Evolutionary conservation across 2,797 vertebrate genomes (phyloP), one percentile per base, ranked within the genome.

Genomic region (Chelon auratus): DNA sequence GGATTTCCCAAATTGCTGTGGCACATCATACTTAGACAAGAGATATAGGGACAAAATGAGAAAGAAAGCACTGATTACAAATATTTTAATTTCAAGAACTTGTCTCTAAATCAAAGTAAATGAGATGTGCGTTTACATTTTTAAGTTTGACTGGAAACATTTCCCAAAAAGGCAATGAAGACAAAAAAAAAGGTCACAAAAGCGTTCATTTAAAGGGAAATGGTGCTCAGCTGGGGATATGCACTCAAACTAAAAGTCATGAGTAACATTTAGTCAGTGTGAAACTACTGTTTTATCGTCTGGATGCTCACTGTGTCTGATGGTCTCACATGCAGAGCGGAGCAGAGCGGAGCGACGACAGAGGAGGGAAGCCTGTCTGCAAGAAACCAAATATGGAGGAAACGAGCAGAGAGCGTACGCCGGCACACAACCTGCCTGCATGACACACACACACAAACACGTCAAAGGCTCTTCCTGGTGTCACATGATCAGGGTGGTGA

Each of bases 361-460:
- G 59, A 68, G 40, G 67, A 68, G 80, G 78, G 81, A 82, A 78
- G 72, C 66, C 77, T 53, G 61, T 71, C 83, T 78, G 65, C 64
- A 50, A 75, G 53, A 70, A 33, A 52, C 89, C 90, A 91, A 91
- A 93, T 92, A 93, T 88, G 89, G 90, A 90, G 83, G 85, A 87
- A 90, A 87, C 56, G 0, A 22, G 20, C 8, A 50, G 48, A 42
- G 63, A 26, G 59, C 8, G 10, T 42, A 43, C 1, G 48, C 59
- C 36, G 14, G 3, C 60, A 59, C 11, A 26, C 12, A 26, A 17
- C 50, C 42, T 37, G 18, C 52, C 33, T 26, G 30, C 8, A 20
- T 51, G 9, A 50, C 48, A 30, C 54, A 58, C 24, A 50, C 53
- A 68, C 54, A 58, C 60, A 51, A 56, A 26, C 68, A 56, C 39